Evolutionary conservation across 2,113 vertebrate species (phyloP), one percentile per base, ranked within the genome.

Genomic region (Emydocephalus ijimae): DNA sequence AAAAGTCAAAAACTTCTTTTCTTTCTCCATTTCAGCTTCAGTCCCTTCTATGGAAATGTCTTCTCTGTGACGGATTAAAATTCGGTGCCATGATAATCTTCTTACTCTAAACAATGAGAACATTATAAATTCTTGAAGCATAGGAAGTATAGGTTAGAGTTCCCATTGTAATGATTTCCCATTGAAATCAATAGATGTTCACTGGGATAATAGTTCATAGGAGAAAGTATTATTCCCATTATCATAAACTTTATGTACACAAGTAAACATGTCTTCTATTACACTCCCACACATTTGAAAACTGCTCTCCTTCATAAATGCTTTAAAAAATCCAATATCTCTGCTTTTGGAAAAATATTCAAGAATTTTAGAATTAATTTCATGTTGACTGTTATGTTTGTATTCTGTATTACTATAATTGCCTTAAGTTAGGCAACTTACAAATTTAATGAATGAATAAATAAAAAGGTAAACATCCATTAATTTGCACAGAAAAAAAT

Each of bases 21-120:
- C 96, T 89, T 92, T 97, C 91, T 97, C 96, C 69, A 97, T 93
- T 43, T 96, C 92, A 88, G 92, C 93, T 23, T 90, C 91, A 26
- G 92, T 94, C 87, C 92, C 94, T 94, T 98, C 97, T 94, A 99
- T 96, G 87, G 97, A 95, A 96, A 98, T 92, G 69, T 99, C 99
- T 95, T 99, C 99, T 96, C 99, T 97, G 95, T 99, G 99, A 81
- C 98, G 98, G 96, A 99, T 98, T 96, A 99, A 98, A 97, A 99
- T 99, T 97, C 98, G 98, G 96, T 99, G 99, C 99, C 99, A 99
- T 0, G 98, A 98, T 96, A 99, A 96, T 96, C 98, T 98, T 97
- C 98, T 98, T 93, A 99, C 93, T 96, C 98, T 98, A 96, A 93
- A 98, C 96, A 95, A 94, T 87, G 59, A 43, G 39, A 94, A 64